phyloP scores from a whole-genome alignment of 1,140 invertebrate genomes.

The Zophobas morio region DNA sequence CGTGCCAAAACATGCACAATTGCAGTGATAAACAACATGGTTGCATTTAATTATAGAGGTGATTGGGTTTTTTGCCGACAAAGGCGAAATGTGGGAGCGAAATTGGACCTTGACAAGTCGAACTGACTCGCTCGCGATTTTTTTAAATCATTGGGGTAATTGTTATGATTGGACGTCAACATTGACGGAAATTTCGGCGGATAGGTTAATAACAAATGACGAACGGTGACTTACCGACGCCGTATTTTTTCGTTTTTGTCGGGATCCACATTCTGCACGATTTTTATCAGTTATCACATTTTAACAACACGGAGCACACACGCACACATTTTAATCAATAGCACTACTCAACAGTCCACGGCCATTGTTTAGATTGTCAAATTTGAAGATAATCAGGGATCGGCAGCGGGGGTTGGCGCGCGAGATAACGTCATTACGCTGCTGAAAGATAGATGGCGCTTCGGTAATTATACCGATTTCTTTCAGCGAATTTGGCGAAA shows the following conservation, averaged over 20 bases:
- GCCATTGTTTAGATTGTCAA: conserved; percentile 45
- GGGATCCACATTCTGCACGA: conserved; percentile 73
- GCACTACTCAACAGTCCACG: conserved; percentile 34
- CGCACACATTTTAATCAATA: conserved; percentile 59
- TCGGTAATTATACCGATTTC: too few relatives aligned
- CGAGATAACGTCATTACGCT: neutral
- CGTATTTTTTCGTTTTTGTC: conserved; percentile 76
- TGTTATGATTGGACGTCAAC: conserved; percentile 28
- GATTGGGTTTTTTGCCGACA: neutral
- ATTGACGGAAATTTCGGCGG: neutral
- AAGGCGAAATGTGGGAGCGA: neutral
- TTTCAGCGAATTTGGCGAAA: too few relatives aligned
- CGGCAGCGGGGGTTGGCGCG: conserved; percentile 2
- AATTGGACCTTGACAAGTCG: conserved; percentile 1
- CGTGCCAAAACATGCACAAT: conserved; percentile 10
- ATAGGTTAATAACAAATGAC: neutral
- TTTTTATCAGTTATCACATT: conserved; percentile 60
- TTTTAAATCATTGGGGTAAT: neutral
- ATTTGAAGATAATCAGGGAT: conserved; percentile 31
- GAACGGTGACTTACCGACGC: conserved; percentile 71
- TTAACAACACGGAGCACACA: conserved; percentile 53
- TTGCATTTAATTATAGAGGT: neutral
- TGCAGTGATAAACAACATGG: conserved; percentile 1
- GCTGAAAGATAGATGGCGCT: neutral
- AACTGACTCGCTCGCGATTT: conserved; percentile 8